Evolutionary conservation across 92 coral and sea anemone genomes (phyloP), one percentile per base, ranked within the genome.

Genomic region (Nematostella vectensis): DNA sequence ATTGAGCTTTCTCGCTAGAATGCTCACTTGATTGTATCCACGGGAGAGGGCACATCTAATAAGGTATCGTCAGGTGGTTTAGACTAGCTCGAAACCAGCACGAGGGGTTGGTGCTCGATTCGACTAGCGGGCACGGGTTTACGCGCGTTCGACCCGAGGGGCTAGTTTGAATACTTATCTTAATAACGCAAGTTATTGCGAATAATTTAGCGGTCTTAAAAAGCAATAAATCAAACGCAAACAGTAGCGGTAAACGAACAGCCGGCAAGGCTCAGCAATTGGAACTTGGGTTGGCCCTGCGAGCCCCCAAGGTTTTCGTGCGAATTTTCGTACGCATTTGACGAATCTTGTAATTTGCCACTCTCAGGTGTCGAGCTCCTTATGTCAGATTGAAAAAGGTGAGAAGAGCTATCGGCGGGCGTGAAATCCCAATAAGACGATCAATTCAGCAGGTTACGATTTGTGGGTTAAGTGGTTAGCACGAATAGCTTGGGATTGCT

Each of bases 211-310:
- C 80, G 69, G 78, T 48, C 63, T 50, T 48, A 49, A 73, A 72
- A 85, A 75, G 89, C 84, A 71, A 85, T 85, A 85, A 80, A 64
- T 62, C 69, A 33, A 65, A 76, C 69, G 62, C 75, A 75, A 85
- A 85, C 67, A 85, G 55, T 49, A 65, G 80, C 80, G 74, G 65
- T 60, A 57, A 66, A 56, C 27, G 56, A 55, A 31, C 23, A 57
- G 65, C 61, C 68, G 56, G 71, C 63, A 69, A 76, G 47, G 57
- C 56, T 39, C 55, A 47, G 45, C 61, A 66, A 61, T 47, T 60
- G 60, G 59, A 60, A 62, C 49, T 28, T 68, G 63, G 49, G 48
- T n/a, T 44, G 27, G 47, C 44, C 37, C 49, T 10, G 24, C 25
- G 19, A 3, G 29, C 25, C 29, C n/a, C n/a, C n/a, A n/a, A n/a